These are phyloP conservation scores for Epinotia demarniana DNA, from an alignment of 2,888 invertebrate species.

Conservation along the genomic window DNA sequence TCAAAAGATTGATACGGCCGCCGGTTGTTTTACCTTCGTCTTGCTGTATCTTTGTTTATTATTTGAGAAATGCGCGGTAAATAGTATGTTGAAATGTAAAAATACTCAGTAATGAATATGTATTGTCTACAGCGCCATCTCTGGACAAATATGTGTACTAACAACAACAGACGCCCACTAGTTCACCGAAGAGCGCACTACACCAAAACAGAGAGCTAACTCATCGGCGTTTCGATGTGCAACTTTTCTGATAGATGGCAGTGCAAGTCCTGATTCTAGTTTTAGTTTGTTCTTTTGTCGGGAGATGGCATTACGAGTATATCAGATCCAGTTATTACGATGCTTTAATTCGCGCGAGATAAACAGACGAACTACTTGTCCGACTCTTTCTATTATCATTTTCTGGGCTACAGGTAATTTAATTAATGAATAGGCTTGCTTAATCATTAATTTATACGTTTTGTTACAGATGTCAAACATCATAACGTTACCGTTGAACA, in stretches of 20 bases:
- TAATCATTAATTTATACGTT: conserved; percentile 14
- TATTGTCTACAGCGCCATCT: conserved; percentile 28
- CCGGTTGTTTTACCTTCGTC: too few relatives aligned
- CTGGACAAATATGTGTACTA: neutral
- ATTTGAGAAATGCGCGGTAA: too few relatives aligned
- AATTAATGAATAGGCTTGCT: neutral
- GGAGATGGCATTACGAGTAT: neutral
- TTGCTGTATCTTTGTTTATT: too few relatives aligned
- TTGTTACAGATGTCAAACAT: conserved; percentile 71
- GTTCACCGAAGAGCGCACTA: neutral
- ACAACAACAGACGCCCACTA: neutral
- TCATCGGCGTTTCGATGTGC: neutral
- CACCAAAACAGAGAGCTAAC: neutral
- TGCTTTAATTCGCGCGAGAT: too few relatives aligned
- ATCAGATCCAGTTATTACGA: neutral
- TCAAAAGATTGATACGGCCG: too few relatives aligned
- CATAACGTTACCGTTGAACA: conserved; percentile 64
- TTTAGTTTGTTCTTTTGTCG: neutral
- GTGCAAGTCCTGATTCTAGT: conserved; percentile 10
- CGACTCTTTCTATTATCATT: too few relatives aligned
- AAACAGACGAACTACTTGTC: too few relatives aligned
- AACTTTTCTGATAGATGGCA: conserved; percentile 50
- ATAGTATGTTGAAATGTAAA: neutral
- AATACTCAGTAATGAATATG: neutral
- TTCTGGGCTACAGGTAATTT: too few relatives aligned